Percentiles rank a stretch among this genome's conserved stretches.
These are phyloP conservation scores for Artibeus jamaicensis DNA, from an alignment of 2,797 vertebrate genomes.

Conservation along the genomic window DNA sequence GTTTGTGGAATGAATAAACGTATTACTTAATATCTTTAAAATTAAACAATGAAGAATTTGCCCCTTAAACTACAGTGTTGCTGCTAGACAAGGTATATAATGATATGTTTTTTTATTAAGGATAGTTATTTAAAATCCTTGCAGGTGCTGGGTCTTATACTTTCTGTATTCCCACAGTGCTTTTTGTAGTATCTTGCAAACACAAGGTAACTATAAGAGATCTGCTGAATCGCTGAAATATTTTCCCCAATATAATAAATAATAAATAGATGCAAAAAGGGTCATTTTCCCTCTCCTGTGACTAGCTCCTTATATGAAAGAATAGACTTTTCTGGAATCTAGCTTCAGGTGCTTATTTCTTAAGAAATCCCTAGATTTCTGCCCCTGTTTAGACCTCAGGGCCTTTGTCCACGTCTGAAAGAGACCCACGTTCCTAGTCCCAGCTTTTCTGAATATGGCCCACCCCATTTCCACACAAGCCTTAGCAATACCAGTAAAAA, in stretches of 20 bases:
- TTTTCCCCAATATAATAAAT: neutral
- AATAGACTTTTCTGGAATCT: neutral
- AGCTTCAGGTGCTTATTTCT: neutral
- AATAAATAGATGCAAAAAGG: neutral
- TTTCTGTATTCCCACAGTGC: neutral
- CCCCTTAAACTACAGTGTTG: neutral
- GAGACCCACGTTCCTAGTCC: neutral
- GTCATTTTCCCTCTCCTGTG: neutral
- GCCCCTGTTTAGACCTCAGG: neutral
- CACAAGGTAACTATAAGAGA: neutral
- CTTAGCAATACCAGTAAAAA: neutral
- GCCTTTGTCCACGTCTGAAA: neutral
- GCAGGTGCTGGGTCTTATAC: neutral
- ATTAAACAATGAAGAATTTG: slow-evolving; percentile 22
- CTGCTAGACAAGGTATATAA: neutral
- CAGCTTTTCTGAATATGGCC: neutral
- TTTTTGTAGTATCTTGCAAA: neutral
- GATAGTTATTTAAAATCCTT: neutral
- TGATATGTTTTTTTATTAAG: neutral
- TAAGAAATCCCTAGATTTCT: neutral
- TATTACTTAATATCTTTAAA: neutral
- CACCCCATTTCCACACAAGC: neutral
- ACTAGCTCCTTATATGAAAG: neutral
- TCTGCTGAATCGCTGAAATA: neutral
- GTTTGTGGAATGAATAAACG: neutral